Evolutionary conservation across 2,113 vertebrate genomes (phyloP).

Genomic region (Ailuropoda melanoleuca): DNA sequence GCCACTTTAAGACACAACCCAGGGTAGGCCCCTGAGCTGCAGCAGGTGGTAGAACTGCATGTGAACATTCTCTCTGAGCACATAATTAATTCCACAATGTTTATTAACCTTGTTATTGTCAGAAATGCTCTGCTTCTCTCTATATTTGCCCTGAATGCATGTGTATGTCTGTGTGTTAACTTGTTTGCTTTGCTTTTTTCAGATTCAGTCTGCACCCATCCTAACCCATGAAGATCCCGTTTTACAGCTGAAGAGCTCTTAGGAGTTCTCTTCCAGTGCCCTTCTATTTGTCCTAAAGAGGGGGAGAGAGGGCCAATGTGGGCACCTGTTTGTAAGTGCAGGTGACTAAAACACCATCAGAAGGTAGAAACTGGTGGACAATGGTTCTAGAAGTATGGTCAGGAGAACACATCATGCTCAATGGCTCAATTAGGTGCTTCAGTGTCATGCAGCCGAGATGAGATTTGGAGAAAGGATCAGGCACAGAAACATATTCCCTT

Average conservation of each 20-base stretch:
- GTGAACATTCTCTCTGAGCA: slow-evolving; percentile 61
- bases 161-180: slow-evolving; percentile 90
- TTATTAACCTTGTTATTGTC: slow-evolving; percentile 83
- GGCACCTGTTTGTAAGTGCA: slow-evolving; percentile 83
- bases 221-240: slow-evolving; percentile 88
- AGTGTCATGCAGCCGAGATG: slow-evolving; percentile 75
- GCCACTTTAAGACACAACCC: background rate
- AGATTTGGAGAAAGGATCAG: slow-evolving; percentile 71
- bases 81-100: slow-evolving; percentile 71
- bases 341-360: slow-evolving; percentile 76
- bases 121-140: slow-evolving; percentile 83
- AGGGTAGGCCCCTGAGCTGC: background rate
- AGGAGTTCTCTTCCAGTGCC: slow-evolving; percentile 84
- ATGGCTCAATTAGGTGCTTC: slow-evolving; percentile 82
- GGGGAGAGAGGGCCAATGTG: slow-evolving; percentile 80
- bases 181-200: slow-evolving; percentile 99
- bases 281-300: slow-evolving; percentile 83
- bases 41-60: slow-evolving; percentile 58
- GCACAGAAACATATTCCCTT: slow-evolving; percentile 74
- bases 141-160: slow-evolving; percentile 76
- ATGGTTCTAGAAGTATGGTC: slow-evolving; percentile 76
- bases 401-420: slow-evolving; percentile 90
- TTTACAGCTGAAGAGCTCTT: slow-evolving; percentile 88
- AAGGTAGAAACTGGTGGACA: slow-evolving; percentile 59
- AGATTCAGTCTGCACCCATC: slow-evolving; percentile 93